Conservation (phyloP, 1,140 invertebrate genomes). For the Varroa destructor region DNA sequence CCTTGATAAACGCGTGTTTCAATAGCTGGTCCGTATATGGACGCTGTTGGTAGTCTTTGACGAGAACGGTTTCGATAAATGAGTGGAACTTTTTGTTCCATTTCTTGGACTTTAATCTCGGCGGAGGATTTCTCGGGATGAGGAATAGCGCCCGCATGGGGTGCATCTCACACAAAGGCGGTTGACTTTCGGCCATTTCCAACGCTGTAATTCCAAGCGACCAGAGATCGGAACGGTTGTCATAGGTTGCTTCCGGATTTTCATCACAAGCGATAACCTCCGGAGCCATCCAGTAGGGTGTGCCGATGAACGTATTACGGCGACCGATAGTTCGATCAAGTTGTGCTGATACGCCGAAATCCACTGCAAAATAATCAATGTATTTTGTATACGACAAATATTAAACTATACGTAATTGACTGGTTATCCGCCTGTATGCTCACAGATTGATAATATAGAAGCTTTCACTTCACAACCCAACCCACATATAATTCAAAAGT, state of each 20-base stretch:
- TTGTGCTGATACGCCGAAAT: slow-evolving; percentile 99
- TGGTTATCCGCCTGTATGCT: no score
- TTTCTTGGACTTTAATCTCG: slow-evolving; percentile 91
- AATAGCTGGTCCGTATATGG: slow-evolving; percentile 95
- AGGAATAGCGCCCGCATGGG: slow-evolving; percentile 97
- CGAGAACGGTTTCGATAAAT: slow-evolving; percentile 72
- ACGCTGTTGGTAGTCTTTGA: slow-evolving; percentile 94
- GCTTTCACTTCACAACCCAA: no score
- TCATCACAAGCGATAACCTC: slow-evolving; percentile 99
- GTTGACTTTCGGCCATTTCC: slow-evolving; percentile 99
- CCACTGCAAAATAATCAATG: slow-evolving; percentile 53
- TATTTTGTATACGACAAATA: neutral
- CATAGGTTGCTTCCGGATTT: slow-evolving; percentile 98
- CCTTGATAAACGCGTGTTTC: slow-evolving; percentile 91
- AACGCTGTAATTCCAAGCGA: slow-evolving; percentile 78
- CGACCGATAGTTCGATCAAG: slow-evolving; percentile 95
- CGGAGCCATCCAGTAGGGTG: slow-evolving; percentile 82
- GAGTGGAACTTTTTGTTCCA: slow-evolving; percentile 86
- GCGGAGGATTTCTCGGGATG: slow-evolving; percentile 92
- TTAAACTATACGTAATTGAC: neutral
- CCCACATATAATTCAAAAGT: no score
- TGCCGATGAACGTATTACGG: slow-evolving; percentile 98
- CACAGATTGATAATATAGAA: no score
- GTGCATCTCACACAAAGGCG: slow-evolving; percentile 83
- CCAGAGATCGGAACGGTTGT: slow-evolving; percentile 56